phyloP scores from a whole-genome alignment of 2,888 invertebrate species.

The Epirrhoe tristata region DNA sequence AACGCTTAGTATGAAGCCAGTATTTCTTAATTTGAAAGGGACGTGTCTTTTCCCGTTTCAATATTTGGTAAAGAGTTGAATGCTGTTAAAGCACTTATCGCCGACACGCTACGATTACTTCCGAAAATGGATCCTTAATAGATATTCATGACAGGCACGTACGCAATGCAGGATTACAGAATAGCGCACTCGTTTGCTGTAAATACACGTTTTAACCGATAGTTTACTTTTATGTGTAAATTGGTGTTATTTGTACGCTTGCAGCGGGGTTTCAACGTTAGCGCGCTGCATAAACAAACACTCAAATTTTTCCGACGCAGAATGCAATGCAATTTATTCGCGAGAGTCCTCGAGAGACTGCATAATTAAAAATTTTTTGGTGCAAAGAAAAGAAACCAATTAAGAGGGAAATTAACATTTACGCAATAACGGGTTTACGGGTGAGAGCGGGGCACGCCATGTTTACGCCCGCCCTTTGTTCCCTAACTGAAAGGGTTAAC shows the following conservation, averaged over 20 bases:
- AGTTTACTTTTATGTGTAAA: slow-evolving; percentile 34
- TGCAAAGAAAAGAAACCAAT: slow-evolving; percentile 58
- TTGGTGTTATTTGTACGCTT: slow-evolving; percentile 34
- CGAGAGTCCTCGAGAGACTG: slow-evolving; percentile 50
- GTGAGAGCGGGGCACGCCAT: slow-evolving; percentile 45
- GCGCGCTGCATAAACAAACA: slow-evolving; percentile 41
- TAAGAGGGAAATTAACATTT: slow-evolving; percentile 62
- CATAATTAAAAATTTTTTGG: slow-evolving; percentile 55
- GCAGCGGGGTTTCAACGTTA: slow-evolving; percentile 30
- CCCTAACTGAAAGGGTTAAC: slow-evolving; percentile 72
- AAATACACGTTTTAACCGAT: slow-evolving; percentile 31
- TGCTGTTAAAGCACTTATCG: slow-evolving; percentile 30
- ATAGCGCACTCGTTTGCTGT: slow-evolving; percentile 24
- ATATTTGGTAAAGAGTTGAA: slow-evolving; percentile 29
- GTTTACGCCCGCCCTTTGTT: slow-evolving; percentile 69
- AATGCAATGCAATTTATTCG: slow-evolving; percentile 52
- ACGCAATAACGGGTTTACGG: slow-evolving; percentile 57
- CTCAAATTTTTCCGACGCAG: slow-evolving; percentile 36
- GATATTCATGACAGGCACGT: slow-evolving; percentile 38
- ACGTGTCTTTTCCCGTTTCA: slow-evolving; percentile 24
- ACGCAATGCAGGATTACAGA: slow-evolving; percentile 27
- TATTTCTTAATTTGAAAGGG: slow-evolving; percentile 65
- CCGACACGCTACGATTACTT: slow-evolving; percentile 17
- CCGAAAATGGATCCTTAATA: slow-evolving; percentile 26
- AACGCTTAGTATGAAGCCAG: slow-evolving; percentile 54